These are phyloP conservation scores for Montipora sp. DNA, from an alignment of 64 coral and sea anemone species.

Conservation along the genomic window DNA sequence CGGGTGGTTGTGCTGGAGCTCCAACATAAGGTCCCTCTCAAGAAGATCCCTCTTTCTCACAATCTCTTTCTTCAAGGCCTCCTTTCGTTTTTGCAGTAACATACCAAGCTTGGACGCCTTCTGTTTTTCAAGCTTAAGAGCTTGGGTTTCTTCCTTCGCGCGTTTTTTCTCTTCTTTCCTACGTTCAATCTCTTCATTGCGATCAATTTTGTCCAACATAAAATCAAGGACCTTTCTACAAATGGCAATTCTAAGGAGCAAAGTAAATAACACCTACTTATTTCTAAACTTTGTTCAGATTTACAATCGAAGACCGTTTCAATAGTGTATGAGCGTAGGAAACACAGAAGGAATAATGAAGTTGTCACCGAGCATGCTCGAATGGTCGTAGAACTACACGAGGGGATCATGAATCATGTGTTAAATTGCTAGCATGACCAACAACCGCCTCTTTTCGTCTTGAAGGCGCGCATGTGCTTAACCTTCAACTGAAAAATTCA, in stretches of 20 bases:
- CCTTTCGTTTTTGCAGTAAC: constrained; percentile 94
- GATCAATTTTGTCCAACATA: constrained; percentile 93
- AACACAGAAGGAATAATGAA: no score
- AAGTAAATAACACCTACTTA: not conserved
- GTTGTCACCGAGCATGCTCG: no score
- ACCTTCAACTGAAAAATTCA: no score
- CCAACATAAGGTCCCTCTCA: constrained; percentile 85
- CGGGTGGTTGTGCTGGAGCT: constrained; percentile 40
- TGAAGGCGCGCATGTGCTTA: no score
- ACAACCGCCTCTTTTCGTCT: no score
- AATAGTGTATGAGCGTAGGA: no score
- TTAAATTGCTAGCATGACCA: no score
- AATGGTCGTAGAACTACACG: no score
- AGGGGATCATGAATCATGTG: no score
- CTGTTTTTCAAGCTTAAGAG: constrained; percentile 64
- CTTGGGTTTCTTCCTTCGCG: constrained; percentile 70
- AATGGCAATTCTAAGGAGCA: constrained; percentile 63
- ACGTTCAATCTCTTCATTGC: constrained; percentile 84
- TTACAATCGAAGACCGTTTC: no score
- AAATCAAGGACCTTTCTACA: constrained; percentile 85
- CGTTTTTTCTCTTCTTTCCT: constrained; percentile 80
- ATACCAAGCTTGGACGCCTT: constrained; percentile 77
- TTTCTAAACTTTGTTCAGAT: not conserved
- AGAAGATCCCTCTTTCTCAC: constrained; percentile 88
- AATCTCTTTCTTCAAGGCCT: constrained; percentile 81